These are phyloP conservation scores for Aphidoletes aphidimyza DNA, from an alignment of 2,888 invertebrate genomes.

Conservation along the genomic window DNA sequence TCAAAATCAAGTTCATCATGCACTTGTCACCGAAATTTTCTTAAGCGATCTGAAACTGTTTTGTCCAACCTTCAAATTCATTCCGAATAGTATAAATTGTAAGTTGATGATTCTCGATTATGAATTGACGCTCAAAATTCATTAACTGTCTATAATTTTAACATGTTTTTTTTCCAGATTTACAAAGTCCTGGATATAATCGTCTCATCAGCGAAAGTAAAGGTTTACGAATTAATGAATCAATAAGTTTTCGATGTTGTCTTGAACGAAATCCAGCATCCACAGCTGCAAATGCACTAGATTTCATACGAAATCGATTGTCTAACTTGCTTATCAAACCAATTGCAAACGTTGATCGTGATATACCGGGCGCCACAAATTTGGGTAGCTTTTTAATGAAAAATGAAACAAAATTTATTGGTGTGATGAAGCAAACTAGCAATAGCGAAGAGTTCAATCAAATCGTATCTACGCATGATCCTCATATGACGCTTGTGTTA, in stretches of 20 bases:
- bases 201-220: conserved; percentile 57
- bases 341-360: conserved; percentile 57
- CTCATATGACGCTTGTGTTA: conserved; percentile 63
- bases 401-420: conserved; percentile 65
- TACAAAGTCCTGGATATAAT: conserved; percentile 56
- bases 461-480: conserved; percentile 62
- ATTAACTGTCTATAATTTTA: conserved; percentile 25
- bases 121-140: too few relatives aligned
- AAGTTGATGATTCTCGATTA: too few relatives aligned
- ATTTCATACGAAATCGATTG: conserved; percentile 59
- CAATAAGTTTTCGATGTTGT: conserved; percentile 64
- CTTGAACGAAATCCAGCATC: conserved; percentile 59
- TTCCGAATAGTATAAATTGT: conserved; percentile 62
- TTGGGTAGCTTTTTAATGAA: conserved; percentile 64
- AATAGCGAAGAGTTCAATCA: conserved; percentile 65
- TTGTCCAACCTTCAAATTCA: conserved; percentile 63
- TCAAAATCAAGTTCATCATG: conserved; percentile 73
- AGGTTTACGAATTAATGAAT: conserved; percentile 63
- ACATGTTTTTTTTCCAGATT: conserved; percentile 50
- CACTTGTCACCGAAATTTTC: conserved; percentile 62
- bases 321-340: conserved; percentile 62
- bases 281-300: conserved; percentile 54
- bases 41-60: conserved; percentile 63
- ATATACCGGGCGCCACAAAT: conserved; percentile 61
- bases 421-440: conserved; percentile 60